A percentile compares a stretch with the other conserved stretches of the same genome.
phyloP scores from a whole-genome alignment of 2,888 invertebrate genomes.

The Euclidia mi region DNA sequence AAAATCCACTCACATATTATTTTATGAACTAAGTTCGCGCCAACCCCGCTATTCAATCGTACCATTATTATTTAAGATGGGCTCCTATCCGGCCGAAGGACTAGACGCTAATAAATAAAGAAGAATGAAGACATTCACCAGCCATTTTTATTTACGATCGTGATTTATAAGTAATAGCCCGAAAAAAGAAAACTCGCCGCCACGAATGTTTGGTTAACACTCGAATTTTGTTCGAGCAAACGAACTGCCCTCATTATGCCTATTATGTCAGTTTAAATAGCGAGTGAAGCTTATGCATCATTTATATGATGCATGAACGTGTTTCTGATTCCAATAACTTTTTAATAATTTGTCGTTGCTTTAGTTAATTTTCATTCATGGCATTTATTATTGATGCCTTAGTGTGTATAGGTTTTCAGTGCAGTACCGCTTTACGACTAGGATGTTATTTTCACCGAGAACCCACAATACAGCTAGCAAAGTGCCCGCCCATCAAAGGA shows the following conservation, averaged over 20 bases:
- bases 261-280: background rate
- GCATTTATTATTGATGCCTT: no score
- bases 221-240: slow-evolving; percentile 16
- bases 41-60: background rate
- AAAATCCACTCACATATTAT: background rate
- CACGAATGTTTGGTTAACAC: slow-evolving; percentile 22
- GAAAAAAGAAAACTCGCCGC: slow-evolving; percentile 34
- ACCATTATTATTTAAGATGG: slow-evolving; percentile 38
- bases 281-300: background rate
- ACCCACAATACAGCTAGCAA: no score
- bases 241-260: slow-evolving; percentile 6
- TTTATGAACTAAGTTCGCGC: background rate
- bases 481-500: no score
- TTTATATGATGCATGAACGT: no score
- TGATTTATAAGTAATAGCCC: slow-evolving; percentile 57
- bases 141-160: slow-evolving; percentile 67
- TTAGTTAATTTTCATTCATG: no score
- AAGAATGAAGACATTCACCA: slow-evolving; percentile 68
- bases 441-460: no score
- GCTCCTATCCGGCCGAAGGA: slow-evolving; percentile 39
- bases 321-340: no score
- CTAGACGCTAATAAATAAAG: slow-evolving; percentile 57
- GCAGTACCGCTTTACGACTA: no score
- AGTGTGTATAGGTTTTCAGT: no score
- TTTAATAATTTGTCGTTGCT: no score